Base-by-base conservation (phyloP, 2,888 invertebrate genomes). In the Cephus pulcher region DNA sequence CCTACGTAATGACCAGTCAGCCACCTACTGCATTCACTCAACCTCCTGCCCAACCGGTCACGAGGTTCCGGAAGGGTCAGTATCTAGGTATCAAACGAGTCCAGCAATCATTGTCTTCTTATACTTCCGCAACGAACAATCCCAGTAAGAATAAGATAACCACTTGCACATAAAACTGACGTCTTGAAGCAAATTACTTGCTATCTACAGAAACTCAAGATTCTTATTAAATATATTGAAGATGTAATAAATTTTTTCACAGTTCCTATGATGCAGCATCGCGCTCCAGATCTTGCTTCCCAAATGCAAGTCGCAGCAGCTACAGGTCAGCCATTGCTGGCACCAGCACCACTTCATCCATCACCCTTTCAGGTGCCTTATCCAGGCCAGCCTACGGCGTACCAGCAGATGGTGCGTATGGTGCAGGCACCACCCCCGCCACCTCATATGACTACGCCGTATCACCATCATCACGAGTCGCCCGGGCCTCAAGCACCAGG, bases 321-420 rank as follows among this genome's bases (percentile, higher is more conserved):
- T 40, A 96, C 97, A 69, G 97, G 97, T 0, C 97, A 97, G 91
- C 97, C 97, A 6, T 93, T 98, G 79, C 92, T 97, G 86, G 96
- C 97, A 70, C 95, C 97, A 34, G 96, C 95, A 33, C 96, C 97
- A 15, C 93, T 97, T 89, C 95, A 95, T 89, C 95, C 93, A 84
- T 95, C 93, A 85, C 93, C 95, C 89, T 90, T 91, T 86, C 94
- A 94, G 83, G 94, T 95, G 92, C 94, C 94, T 87, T 95, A 94
- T 90, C 93, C 94, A 82, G 93, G 93, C 86, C 92, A 91, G 80
- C 92, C 89, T 86, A 93, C 93, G 79, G 87, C 91, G 76, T 92
- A 92, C 85, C 92, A 92, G 78, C 93, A 92, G 82, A 92, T 93
- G 93, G 92, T 93, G 84, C 92, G 92, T 86, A 90, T 91, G 88